Conservation (phyloP, 2,113 vertebrate genomes). For the Scomber japonicus region DNA sequence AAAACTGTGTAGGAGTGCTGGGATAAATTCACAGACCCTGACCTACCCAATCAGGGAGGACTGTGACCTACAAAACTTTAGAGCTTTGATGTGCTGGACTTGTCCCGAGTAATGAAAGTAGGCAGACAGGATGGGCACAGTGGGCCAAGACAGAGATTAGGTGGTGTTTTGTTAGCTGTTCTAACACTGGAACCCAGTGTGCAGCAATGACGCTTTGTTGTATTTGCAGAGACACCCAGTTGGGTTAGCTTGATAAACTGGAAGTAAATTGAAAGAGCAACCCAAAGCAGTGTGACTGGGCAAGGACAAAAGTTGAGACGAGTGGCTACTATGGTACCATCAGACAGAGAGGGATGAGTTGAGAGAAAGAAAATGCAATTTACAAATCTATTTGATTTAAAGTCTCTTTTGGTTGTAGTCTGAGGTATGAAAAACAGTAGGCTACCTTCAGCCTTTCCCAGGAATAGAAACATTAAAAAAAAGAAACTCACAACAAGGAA, state of each 20-base stretch:
- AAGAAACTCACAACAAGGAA: background rate
- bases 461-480: background rate
- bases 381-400: slow-evolving; percentile 11
- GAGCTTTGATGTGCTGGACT: slow-evolving; percentile 76
- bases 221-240: slow-evolving; percentile 71
- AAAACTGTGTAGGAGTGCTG: slow-evolving; percentile 15
- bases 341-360: background rate
- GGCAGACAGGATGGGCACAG: slow-evolving; percentile 57
- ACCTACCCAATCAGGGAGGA: slow-evolving; percentile 36
- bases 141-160: slow-evolving; percentile 76
- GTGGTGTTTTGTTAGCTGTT: slow-evolving; percentile 70
- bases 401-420: slow-evolving; percentile 9
- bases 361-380: slow-evolving; percentile 34
- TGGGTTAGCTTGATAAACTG: slow-evolving; percentile 79
- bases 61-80: slow-evolving; percentile 65
- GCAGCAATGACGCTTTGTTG: slow-evolving; percentile 60
- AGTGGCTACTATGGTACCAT: slow-evolving; percentile 48
- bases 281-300: slow-evolving; percentile 74
- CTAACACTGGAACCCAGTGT: slow-evolving; percentile 54
- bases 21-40: slow-evolving; percentile 10
- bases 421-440: background rate
- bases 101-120: slow-evolving; percentile 71
- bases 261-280: slow-evolving; percentile 82
- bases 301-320: slow-evolving; percentile 72
- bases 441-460: background rate